Conservation (phyloP, 2,113 vertebrate genomes). For the Platanista minor region DNA sequence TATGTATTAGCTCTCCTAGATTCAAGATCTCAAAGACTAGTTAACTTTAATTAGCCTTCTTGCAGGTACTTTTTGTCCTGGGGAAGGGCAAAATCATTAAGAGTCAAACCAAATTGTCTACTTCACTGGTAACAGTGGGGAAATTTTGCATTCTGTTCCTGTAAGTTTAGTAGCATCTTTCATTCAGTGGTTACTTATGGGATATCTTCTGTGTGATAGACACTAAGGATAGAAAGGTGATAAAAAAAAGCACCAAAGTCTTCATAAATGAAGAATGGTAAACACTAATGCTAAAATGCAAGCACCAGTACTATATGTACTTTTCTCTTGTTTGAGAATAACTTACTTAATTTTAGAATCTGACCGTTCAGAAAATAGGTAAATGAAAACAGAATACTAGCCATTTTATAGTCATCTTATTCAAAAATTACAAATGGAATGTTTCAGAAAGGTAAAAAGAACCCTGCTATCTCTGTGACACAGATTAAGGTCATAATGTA, state of each 20-base stretch:
- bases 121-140: not conserved
- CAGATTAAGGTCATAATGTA: not conserved
- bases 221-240: not conserved
- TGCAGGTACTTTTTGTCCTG: not conserved
- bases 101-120: not conserved
- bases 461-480: not conserved
- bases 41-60: not conserved
- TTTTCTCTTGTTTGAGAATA: not conserved
- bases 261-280: not conserved
- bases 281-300: not conserved
- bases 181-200: not conserved
- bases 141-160: not conserved
- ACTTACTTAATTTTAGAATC: not conserved
- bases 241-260: not conserved
- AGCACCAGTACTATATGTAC: not conserved
- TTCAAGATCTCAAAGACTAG: conserved; percentile 24
- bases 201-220: not conserved
- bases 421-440: not conserved
- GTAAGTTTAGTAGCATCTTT: not conserved
- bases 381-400: not conserved
- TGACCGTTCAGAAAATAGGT: not conserved
- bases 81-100: not conserved
- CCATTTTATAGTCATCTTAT: not conserved
- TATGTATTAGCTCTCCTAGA: not conserved
- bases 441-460: conserved; percentile 4